Percentiles rank a stretch among this genome's conserved stretches.
phyloP scores from a whole-genome alignment of 2,113 vertebrate species.

The Myrmophylax atrothorax region DNA sequence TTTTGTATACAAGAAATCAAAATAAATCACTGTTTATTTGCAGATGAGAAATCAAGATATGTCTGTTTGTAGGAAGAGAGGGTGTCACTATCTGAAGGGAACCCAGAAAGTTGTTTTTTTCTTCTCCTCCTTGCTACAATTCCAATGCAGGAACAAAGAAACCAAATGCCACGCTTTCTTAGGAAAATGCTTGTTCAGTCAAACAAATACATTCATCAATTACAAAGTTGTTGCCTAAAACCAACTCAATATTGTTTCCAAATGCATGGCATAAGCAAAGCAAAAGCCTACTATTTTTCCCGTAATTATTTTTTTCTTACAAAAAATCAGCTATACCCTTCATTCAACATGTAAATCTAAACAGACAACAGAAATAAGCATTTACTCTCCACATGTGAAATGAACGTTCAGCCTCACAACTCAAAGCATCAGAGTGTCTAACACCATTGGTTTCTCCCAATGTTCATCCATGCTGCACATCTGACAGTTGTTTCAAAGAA shows the following conservation, averaged over 20 bases:
- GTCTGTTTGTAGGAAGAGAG: neutral
- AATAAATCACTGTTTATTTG: neutral
- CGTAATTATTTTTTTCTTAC: neutral
- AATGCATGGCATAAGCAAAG: neutral
- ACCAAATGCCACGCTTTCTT: neutral
- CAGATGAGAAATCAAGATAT: neutral
- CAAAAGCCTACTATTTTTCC: neutral
- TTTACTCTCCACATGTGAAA: neutral
- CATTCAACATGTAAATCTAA: neutral
- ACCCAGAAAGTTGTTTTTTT: neutral
- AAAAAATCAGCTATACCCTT: neutral
- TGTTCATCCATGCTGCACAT: conserved; percentile 34
- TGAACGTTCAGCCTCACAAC: conserved; percentile 26
- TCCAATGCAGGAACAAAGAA: neutral
- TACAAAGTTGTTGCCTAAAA: neutral
- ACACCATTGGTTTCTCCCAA: conserved; percentile 20
- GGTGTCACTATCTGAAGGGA: neutral
- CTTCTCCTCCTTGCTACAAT: neutral
- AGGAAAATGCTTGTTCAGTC: neutral
- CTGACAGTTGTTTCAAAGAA: conserved; percentile 65
- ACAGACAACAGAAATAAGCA: neutral
- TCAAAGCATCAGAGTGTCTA: conserved; percentile 20
- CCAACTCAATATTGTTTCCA: neutral
- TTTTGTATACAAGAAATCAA: neutral
- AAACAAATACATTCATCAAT: neutral